Evolutionary conservation across 2,888 invertebrate genomes (phyloP).

Genomic region (Maniola hyperantus): DNA sequence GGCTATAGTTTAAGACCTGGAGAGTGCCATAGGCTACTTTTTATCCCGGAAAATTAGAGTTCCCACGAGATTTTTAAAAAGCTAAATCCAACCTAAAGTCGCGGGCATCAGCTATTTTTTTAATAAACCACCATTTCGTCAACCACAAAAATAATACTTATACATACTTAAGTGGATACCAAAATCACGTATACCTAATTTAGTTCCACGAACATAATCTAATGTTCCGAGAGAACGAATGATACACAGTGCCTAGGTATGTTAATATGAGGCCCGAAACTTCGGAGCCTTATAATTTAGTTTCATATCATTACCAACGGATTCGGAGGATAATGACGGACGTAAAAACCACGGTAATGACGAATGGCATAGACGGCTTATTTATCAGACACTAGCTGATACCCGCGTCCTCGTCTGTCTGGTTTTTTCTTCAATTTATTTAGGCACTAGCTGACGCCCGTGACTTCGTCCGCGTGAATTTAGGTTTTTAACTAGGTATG

Average conservation of each 20-base stretch:
- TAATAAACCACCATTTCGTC: background rate
- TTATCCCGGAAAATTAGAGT: too few species aligned
- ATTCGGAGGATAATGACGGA: constrained; percentile 65
- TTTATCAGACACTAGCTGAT: constrained; percentile 35
- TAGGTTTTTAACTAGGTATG: constrained; percentile 54
- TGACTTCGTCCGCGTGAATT: too few species aligned
- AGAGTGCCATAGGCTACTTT: too few species aligned
- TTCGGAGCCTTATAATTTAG: constrained; percentile 72
- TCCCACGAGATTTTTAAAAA: too few species aligned
- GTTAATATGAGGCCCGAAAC: constrained; percentile 69
- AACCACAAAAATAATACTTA: constrained; percentile 3
- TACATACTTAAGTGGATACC: constrained; percentile 15
- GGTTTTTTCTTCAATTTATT: constrained; percentile 30
- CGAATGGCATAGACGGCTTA: constrained; percentile 45
- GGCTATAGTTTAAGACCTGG: too few species aligned
- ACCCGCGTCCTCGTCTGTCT: background rate
- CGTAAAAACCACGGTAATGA: constrained; percentile 52
- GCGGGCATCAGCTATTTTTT: too few species aligned
- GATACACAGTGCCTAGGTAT: constrained; percentile 53
- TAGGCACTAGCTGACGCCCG: background rate
- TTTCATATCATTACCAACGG: constrained; percentile 73
- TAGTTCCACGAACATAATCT: constrained; percentile 32
- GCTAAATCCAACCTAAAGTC: too few species aligned
- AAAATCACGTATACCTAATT: constrained; percentile 35
- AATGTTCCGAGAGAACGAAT: constrained; percentile 31